phyloP scores from a whole-genome alignment of 1,140 invertebrate genomes.

The Aleiodes sp. region DNA sequence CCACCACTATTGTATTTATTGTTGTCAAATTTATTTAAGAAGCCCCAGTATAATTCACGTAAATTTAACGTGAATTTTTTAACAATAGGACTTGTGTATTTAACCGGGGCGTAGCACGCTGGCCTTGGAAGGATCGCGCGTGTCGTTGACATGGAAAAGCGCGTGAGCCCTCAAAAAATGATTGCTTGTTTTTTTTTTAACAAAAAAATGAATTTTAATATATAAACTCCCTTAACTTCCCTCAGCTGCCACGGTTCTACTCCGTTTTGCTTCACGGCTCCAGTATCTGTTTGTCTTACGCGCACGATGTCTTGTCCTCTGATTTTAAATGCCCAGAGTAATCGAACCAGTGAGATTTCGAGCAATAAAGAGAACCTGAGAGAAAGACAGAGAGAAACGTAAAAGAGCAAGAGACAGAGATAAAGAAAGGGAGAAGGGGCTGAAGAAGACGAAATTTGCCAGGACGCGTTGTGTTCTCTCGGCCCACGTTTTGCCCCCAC shows the following conservation, averaged over 20 bases:
- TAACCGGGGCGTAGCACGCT: constrained; percentile 52
- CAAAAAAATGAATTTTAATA: not conserved
- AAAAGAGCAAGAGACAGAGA: constrained; percentile 13
- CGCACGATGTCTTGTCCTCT: constrained; percentile 21
- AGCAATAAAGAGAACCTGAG: not conserved
- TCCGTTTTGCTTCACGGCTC: not conserved
- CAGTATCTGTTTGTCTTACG: constrained; percentile 30
- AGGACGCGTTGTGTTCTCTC: not conserved
- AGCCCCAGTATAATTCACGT: not conserved
- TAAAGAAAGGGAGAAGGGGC: constrained; percentile 2
- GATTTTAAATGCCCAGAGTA: not conserved
- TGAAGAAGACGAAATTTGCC: not conserved
- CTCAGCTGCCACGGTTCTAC: not conserved
- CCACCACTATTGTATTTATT: constrained; percentile 1
- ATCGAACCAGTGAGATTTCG: not conserved
- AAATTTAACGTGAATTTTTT: not conserved
- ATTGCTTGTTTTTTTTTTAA: constrained; percentile 19
- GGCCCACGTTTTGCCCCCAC: constrained; percentile 30
- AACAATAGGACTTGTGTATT: constrained; percentile 20
- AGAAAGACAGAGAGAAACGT: not conserved
- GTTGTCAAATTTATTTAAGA: not conserved
- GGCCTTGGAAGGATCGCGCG: constrained; percentile 54
- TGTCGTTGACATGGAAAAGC: constrained; percentile 61
- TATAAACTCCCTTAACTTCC: not conserved
- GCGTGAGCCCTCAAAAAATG: constrained; percentile 44